Evolutionary conservation across 92 coral and sea anemone species (phyloP), one percentile per base, ranked within the genome.

Genomic region (Desmophyllum pertusum): DNA sequence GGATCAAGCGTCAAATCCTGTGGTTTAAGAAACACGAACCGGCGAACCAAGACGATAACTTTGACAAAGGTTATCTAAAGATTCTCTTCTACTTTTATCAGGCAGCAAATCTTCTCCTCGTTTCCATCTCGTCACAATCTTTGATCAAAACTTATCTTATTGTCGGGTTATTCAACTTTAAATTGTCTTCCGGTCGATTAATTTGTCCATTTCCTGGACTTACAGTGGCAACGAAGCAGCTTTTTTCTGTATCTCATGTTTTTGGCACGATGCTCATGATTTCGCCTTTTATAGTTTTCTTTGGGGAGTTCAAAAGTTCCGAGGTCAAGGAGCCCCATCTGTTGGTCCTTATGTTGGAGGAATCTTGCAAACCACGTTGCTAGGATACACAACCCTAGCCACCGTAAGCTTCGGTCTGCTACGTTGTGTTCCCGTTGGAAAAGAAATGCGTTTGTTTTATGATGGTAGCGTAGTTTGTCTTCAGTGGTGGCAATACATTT

Each of bases 401-500:
- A 70, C 35, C 63, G 70, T 87, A 31, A 79, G 91, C 42, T 71
- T 94, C 18, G 38, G 63, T 53, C 91, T 94, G 42, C 53, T 93
- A 36, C 83, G 74, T 7, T 93, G 97, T 51, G 88, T 84, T 38
- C 73, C 89, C 81, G 42, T 93, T 69, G 81, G 82, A 45, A 51
- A 81, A 23, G 90, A 81, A 13, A 73, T 39, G 13, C 75, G 94
- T 6, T 75, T 92, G 93, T 93, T 93, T 65, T 81, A 70, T 76
- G 63, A 80, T 78, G 94, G 91, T 51, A 73, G 71, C 25, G 80
- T 88, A 61, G 65, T 61, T 37, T 93, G 94, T 86, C 91, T 83
- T 37, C 93, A 91, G 62, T 81, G 94, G 94, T 93, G 97, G 94
- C 97, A 93, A 79, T 88, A n/a, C n/a, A n/a, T n/a, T n/a, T n/a